Evolutionary conservation across 2,113 vertebrate species (phyloP).

Genomic region (Oncorhynchus kisutch): DNA sequence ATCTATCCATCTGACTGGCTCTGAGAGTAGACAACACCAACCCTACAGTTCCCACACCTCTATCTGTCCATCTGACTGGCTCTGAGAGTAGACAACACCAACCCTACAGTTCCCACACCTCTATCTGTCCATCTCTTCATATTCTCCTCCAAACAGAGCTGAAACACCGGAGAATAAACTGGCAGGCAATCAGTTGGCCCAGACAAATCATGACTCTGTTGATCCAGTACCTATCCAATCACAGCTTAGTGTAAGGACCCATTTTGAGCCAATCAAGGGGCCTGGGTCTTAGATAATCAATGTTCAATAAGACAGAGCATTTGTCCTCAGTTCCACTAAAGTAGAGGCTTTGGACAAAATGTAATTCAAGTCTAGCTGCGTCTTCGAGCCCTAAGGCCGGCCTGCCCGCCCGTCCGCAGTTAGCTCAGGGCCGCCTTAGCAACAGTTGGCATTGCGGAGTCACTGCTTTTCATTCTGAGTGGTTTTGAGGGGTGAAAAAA

Average conservation of each 20-base stretch:
- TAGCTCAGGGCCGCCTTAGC: constrained; percentile 14
- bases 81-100: neutral
- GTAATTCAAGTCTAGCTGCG: neutral
- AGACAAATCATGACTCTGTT: neutral
- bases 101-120: neutral
- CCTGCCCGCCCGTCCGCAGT: neutral
- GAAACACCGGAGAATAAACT: neutral
- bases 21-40: too few species aligned
- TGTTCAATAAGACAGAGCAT: neutral
- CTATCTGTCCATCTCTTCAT: neutral
- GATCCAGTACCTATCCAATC: neutral
- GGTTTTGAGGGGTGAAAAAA: neutral
- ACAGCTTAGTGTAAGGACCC: neutral
- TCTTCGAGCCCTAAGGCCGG: neutral
- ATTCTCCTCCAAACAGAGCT: too few species aligned
- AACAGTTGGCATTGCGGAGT: constrained; percentile 31
- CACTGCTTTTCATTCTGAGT: neutral
- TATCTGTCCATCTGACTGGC: neutral
- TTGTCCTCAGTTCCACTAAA: neutral
- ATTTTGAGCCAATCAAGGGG: constrained; percentile 4
- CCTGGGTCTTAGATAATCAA: neutral
- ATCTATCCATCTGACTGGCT: too few species aligned
- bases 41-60: too few species aligned
- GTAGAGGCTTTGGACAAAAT: neutral
- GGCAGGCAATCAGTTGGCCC: neutral